Base-by-base conservation (phyloP, 2,113 vertebrate species). In the Papio anubis region DNA sequence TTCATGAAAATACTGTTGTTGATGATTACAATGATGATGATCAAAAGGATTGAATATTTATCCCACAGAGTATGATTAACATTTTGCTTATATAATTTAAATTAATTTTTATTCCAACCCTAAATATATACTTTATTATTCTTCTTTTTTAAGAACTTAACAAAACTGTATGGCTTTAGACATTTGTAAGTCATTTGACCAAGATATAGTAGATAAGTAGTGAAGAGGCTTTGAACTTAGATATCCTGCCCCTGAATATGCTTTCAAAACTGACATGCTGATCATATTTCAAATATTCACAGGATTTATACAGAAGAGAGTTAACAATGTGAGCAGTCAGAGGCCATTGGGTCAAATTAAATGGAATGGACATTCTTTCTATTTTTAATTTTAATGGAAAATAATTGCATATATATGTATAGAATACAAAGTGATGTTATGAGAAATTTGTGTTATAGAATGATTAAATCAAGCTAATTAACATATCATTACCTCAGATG, bases 81-180 rank as follows among this genome's bases (percentile, higher is more conserved):
- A 78, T 78, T 95, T 93, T 75, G 30, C 14, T 64, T 93, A 78
- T 40, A 25, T 81, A 79, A 91, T 78, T 88, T 78, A 38, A 93
- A 80, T 75, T 91, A 25, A 20, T 68, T 89, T 89, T 83, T 6
- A 84, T 66, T 66, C 48, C 25, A 75, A 59, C 32, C 23, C 8
- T 68, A 88, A 80, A 43, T 43, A 43, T 25, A 59, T 35, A 38
- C 85, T 64, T 66, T 9, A 57, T 45, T 75, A 85, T 73, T 64
- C 80, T 73, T 64, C 16, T 30, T 23, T 4, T 40, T 76, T 76
- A 48, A 30, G 32, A 50, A 94, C 66, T 66, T 83, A 72, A 64
- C 3, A n/a, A 52, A 92, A 92, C 92, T 16, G 3, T 57, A 35
- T 50, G n/a, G 11, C 27, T 73, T 66, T 64, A 73, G 7, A 23